Base-by-base conservation (phyloP, 2,888 invertebrate genomes). In the Callimorpha dominula region DNA sequence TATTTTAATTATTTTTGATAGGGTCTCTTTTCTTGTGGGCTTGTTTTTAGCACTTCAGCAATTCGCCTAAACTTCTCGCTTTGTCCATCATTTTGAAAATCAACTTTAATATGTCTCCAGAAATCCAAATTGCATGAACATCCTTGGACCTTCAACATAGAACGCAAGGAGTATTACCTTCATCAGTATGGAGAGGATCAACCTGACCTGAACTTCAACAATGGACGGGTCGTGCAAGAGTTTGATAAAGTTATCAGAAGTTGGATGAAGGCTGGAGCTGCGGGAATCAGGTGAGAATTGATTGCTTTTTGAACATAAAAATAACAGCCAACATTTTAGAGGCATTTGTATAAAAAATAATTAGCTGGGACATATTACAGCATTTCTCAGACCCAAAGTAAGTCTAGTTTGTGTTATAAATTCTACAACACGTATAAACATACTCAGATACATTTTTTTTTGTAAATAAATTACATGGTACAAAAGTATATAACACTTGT, bases 161-260 rank as follows among this genome's bases (percentile, higher is more conserved):
- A 87, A 1, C 96, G 98, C 72, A 87, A 96, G 49, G 96, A 97
- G 88, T 98, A 96, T 92, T 98, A 98, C 90, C 96, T 98, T 70
- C 98, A 98, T 76, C 98, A 98, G 85, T 97, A 97, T 85, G 96
- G 96, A 0, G 91, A 89, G 0, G 94, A 96, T 20, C 96, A 97
- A 85, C 98, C 99, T 0, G 98, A 99, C 89, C 96, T 99, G 7
- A 98, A 99, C 94, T 98, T 97, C 96, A 96, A 97, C 74, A 97
- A 98, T 87, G 92, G 96, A 0, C 88, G 91, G 0, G 98, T 98
- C 0, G 95, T 97, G 5, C 87, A 95, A 1, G 96, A 97, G 87
- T 97, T 98, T 81, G 94, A 97, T 85, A 93, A 95, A 0, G 97
- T 97, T 0, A 89, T 99, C 1, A 91, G 93, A 60, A 96, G 96